These are phyloP conservation scores for Paramormyrops kingsleyae DNA, from an alignment of 2,113 vertebrate species.

Conservation along the genomic window DNA sequence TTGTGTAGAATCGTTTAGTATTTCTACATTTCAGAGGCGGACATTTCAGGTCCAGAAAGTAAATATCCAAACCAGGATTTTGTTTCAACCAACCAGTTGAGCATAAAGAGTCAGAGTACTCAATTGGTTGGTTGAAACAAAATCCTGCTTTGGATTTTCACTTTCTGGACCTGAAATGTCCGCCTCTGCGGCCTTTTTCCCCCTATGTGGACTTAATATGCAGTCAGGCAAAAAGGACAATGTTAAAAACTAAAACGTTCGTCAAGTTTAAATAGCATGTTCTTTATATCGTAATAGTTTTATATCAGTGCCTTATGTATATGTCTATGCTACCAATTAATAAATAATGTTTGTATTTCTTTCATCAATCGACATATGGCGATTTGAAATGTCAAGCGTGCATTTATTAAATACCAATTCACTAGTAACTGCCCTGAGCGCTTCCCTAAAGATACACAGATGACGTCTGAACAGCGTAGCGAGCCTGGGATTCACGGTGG, in stretches of 20 bases:
- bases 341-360: background rate
- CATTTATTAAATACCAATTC: background rate
- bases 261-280: background rate
- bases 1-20: background rate
- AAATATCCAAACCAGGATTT: too few relatives aligned
- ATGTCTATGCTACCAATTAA: background rate
- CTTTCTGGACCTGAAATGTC: too few relatives aligned
- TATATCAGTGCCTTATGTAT: background rate
- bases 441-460: constrained; percentile 1
- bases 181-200: background rate
- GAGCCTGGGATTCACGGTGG: background rate
- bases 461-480: background rate
- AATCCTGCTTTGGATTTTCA: too few relatives aligned
- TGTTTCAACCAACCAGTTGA: too few relatives aligned
- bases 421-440: background rate
- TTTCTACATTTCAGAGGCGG: background rate
- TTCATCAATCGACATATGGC: background rate
- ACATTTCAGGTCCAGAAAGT: too few relatives aligned
- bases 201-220: background rate
- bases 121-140: too few relatives aligned
- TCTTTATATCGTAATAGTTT: background rate
- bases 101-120: too few relatives aligned
- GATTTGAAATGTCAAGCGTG: background rate
- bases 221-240: background rate
- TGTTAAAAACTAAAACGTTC: background rate